phyloP scores from a whole-genome alignment of 2,797 vertebrate genomes.

The Ptychadena robeensis region DNA sequence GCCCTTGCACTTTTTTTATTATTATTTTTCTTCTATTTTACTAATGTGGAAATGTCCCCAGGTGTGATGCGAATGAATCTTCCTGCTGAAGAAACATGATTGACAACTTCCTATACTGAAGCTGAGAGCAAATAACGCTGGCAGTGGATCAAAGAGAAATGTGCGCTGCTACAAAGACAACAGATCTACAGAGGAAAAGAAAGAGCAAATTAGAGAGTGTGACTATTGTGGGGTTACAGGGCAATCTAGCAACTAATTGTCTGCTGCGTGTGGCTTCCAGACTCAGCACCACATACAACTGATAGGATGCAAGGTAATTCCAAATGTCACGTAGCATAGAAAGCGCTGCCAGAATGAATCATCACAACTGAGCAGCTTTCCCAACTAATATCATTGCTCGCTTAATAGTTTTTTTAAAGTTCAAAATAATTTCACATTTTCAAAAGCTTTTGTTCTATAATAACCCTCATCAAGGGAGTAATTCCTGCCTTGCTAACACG shows the following conservation, averaged over 20 bases:
- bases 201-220: conserved; percentile 41
- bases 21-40: conserved; percentile 43
- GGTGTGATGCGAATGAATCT: conserved; percentile 49
- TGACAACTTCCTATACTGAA: conserved; percentile 55
- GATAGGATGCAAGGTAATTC: neutral
- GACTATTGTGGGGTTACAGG: conserved; percentile 46
- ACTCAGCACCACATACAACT: conserved; percentile 1
- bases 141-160: conserved; percentile 52
- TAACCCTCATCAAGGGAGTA: neutral
- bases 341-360: neutral
- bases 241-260: conserved; percentile 48
- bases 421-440: neutral
- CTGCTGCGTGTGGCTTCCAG: conserved; percentile 31
- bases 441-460: neutral
- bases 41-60: conserved; percentile 50
- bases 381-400: neutral
- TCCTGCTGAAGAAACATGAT: conserved; percentile 39
- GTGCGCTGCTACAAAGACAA: conserved; percentile 43
- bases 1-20: conserved; percentile 29
- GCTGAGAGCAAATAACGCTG: conserved; percentile 55
- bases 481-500: neutral
- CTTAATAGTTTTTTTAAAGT: neutral
- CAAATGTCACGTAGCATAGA: conserved; percentile 32
- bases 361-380: neutral
- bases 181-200: conserved; percentile 46